Conservation (phyloP, 1,140 invertebrate genomes). For the Tetragonula clypearis region DNA sequence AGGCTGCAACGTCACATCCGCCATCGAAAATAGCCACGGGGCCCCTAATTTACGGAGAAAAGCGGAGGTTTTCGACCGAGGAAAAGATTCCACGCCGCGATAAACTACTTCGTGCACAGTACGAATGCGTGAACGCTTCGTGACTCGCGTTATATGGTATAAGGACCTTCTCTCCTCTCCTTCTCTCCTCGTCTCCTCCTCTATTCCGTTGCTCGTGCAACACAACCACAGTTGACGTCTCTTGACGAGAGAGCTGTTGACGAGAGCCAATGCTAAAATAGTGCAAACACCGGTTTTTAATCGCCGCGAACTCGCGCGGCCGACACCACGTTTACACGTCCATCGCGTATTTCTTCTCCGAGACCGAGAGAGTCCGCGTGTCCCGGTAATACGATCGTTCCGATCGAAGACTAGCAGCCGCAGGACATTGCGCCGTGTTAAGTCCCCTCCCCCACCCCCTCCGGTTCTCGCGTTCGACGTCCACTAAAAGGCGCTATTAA, state of each 20-base stretch:
- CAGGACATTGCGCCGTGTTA: slow-evolving; percentile 25
- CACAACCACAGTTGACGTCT: too few species aligned
- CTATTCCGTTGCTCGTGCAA: neutral
- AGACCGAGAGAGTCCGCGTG: neutral
- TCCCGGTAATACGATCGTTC: slow-evolving; percentile 38
- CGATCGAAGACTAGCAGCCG: slow-evolving; percentile 31
- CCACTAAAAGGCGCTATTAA: slow-evolving; percentile 59
- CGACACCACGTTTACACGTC: slow-evolving; percentile 20
- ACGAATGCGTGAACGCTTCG: slow-evolving; percentile 35
- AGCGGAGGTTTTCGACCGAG: slow-evolving; percentile 60
- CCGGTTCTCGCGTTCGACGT: slow-evolving; percentile 8
- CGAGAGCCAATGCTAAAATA: neutral
- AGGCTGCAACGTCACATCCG: slow-evolving; percentile 71
- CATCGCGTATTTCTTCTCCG: slow-evolving; percentile 1
- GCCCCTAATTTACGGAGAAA: slow-evolving; percentile 70
- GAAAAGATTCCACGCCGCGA: slow-evolving; percentile 55
- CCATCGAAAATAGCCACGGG: slow-evolving; percentile 65
- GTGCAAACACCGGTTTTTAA: slow-evolving; percentile 28
- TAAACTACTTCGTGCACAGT: slow-evolving; percentile 15
- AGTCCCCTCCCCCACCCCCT: slow-evolving; percentile 1
- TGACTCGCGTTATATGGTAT: slow-evolving; percentile 8
- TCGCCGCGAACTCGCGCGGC: slow-evolving; percentile 26
- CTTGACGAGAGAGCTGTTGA: neutral
- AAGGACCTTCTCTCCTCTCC: too few species aligned
- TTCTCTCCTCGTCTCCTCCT: neutral